Base-by-base conservation (phyloP, 2,797 vertebrate species). In the Carduelis carduelis region DNA sequence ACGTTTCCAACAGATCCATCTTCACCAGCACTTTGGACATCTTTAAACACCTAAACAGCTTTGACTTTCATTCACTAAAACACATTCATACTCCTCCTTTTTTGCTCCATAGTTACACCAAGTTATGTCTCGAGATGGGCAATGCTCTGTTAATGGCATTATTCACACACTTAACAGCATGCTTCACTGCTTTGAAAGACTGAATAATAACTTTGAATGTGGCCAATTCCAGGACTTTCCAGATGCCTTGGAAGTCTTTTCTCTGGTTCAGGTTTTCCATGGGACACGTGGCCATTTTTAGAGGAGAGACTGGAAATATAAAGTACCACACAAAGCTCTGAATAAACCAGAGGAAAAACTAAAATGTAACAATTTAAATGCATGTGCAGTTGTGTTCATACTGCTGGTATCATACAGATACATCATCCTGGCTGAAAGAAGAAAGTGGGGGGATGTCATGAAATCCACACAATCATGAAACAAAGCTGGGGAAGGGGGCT, bases 321-420 rank as follows among this genome's bases (percentile, higher is more conserved):
- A 90, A 77, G 39, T 57, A 69, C n/a, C 24, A 49, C 11, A 89
- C 4, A 61, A 70, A 74, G 20, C 13, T 68, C 60, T 56, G 37
- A 87, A 82, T 32, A 84, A 92, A 89, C 11, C 26, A 8, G 28
- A 87, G 82, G 22, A 79, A 84, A 95, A 90, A 35, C 15, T 49
- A 39, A 66, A 83, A 44, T 8, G 2, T 12, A 70, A 60, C 10
- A 52, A 81, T 20, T 65, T 52, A 69, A 65, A 82, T 59, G 39
- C 27, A 65, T 35, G 10, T 56, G 23, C 84, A 89, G 22, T 47
- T 80, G 12, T 41, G 20, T 37, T 91, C 24, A 15, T 28, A 55
- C 4, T 30, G 22, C 39, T 65, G 61, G 12, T 35, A 87, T 22
- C 35, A 74, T 69, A 83, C 16, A 80, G 13, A 63, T 43, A 61